Conservation (phyloP, 2,888 invertebrate species). For the Oscheius sp. region DNA sequence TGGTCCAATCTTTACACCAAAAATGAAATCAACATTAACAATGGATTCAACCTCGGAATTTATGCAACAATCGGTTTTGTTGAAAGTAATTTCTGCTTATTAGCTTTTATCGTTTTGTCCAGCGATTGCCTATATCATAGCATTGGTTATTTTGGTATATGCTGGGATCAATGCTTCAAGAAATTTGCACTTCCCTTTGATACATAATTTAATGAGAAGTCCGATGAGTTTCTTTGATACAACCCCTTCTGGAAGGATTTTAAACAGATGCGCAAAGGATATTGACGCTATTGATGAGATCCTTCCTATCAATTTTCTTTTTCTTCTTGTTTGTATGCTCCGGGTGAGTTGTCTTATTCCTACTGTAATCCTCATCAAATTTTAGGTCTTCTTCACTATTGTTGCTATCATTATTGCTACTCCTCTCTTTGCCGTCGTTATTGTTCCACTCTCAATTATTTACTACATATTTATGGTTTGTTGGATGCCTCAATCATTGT, state of each 20-base stretch:
- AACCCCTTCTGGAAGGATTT: conserved; percentile 71
- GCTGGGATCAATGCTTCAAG: conserved; percentile 58
- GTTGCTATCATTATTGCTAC: conserved; percentile 62
- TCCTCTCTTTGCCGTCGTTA: conserved; percentile 62
- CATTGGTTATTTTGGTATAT: conserved; percentile 50
- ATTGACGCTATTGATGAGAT: conserved; percentile 61
- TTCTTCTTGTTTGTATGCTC: conserved; percentile 57
- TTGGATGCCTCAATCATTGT: neutral
- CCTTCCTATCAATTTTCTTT: conserved; percentile 59
- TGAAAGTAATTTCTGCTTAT: neutral
- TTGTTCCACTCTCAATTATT: conserved; percentile 56
- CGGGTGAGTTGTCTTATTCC: conserved; percentile 55
- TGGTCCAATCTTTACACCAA: conserved; percentile 31
- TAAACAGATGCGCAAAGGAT: conserved; percentile 71
- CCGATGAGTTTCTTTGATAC: conserved; percentile 71
- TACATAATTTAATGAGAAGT: conserved; percentile 58
- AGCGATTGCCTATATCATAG: neutral
- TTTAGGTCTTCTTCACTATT: conserved; percentile 54
- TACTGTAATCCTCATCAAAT: conserved; percentile 33
- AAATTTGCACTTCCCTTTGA: conserved; percentile 52
- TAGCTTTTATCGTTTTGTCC: neutral
- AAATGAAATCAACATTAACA: neutral
- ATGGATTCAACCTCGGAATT: neutral
- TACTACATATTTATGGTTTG: conserved; percentile 58
- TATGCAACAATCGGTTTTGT: conserved; percentile 4